Evolutionary conservation across 2,797 vertebrate species (phyloP).

Genomic region (Enteromius treurensis): DNA sequence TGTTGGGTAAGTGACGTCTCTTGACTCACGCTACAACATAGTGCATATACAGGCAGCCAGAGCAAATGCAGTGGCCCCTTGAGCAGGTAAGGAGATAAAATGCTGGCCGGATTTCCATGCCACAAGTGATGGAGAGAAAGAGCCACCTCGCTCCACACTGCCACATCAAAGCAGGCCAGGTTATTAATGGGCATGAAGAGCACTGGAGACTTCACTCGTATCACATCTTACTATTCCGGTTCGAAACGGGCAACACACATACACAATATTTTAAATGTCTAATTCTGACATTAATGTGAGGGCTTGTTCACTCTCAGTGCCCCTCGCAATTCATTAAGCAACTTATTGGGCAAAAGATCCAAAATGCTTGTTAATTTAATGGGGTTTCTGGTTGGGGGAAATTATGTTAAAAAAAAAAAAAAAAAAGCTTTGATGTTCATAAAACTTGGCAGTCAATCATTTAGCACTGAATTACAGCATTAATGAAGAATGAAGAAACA

Average conservation of each 20-base stretch:
- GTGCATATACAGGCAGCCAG: not conserved
- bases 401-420: not conserved
- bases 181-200: constrained; percentile 72
- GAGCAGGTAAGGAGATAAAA: constrained; percentile 79
- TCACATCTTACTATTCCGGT: constrained; percentile 57
- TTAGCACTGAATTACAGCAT: constrained; percentile 76
- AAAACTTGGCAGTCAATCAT: constrained; percentile 79
- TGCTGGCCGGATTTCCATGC: constrained; percentile 69
- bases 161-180: constrained; percentile 78
- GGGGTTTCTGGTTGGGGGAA: constrained; percentile 69
- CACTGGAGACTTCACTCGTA: constrained; percentile 70
- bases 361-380: constrained; percentile 82
- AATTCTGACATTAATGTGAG: constrained; percentile 39
- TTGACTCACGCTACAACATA: constrained; percentile 13
- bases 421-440: constrained; percentile 80
- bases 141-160: constrained; percentile 64
- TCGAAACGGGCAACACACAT: constrained; percentile 60
- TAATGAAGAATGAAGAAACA: constrained; percentile 79
- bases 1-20: not conserved
- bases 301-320: constrained; percentile 53
- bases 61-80: constrained; percentile 58
- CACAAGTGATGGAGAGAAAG: constrained; percentile 74
- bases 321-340: constrained; percentile 74
- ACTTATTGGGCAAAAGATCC: constrained; percentile 75
- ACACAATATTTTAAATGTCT: constrained; percentile 67